Conservation (phyloP, 2,113 vertebrate genomes). For the Trogon melanurus region DNA sequence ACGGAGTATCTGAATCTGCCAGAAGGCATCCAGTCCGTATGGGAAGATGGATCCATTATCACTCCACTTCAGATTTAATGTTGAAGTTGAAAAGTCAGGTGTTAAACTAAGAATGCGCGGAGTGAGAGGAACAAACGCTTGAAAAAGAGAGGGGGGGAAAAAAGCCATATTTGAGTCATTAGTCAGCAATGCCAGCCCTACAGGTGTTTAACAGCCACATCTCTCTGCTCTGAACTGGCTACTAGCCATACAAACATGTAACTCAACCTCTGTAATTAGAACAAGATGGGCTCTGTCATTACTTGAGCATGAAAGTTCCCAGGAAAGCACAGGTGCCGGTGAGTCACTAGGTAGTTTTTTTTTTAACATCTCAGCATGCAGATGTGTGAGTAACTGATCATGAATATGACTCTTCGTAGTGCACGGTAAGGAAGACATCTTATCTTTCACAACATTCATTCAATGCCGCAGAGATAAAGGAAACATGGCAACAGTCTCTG, state of each 20-base stretch:
- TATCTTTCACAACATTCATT: not conserved
- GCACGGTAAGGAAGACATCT: not conserved
- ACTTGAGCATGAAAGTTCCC: conserved; percentile 13
- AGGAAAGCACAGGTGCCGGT: conserved; percentile 33
- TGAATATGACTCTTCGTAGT: not conserved
- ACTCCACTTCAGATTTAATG: conserved; percentile 68
- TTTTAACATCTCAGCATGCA: not conserved
- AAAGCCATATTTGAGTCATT: not conserved
- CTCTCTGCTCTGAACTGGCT: not conserved
- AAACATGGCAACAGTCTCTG: not conserved
- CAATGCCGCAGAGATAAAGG: not conserved
- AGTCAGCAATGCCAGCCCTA: not conserved
- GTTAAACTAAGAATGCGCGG: conserved; percentile 70
- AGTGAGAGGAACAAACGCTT: conserved; percentile 73
- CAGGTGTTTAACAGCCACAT: not conserved
- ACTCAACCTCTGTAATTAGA: conserved; percentile 1
- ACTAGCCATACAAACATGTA: not conserved
- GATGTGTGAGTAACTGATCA: not conserved
- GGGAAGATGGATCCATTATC: conserved; percentile 63
- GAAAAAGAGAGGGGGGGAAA: not conserved
- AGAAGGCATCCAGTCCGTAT: conserved; percentile 42
- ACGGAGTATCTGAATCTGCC: conserved; percentile 76
- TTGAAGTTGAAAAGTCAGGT: conserved; percentile 70
- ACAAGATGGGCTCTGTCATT: not conserved
- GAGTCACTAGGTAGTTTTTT: conserved; percentile 22